Base-by-base conservation (phyloP, 2,888 invertebrate genomes). In the Incurvaria masculella region DNA sequence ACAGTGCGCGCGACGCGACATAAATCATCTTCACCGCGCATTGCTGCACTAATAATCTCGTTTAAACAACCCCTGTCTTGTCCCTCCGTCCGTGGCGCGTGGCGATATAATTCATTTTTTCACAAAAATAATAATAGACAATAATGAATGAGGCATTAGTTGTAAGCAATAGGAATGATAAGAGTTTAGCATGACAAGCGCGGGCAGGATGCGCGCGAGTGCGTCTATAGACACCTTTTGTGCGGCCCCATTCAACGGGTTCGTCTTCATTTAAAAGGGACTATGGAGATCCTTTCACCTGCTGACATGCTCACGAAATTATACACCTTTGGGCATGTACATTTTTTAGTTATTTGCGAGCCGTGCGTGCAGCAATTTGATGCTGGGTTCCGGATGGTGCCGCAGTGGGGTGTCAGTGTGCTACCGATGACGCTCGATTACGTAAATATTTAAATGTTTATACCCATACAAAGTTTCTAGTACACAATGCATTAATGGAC, bases 21-120 rank as follows among this genome's bases (percentile, higher is more conserved):
- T 78, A 74, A 74, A 76, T 78, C 78, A 78, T 72, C 61, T 56
- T 63, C 61, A 60, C 55, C 64, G 66, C 76, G 74, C 76, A 60
- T 72, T 72, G 66, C 69, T 11, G 14, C 60, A 61, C 68, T 76
- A 76, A 76, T 76, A 74, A 69, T 73, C 66, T 72, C 75, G 76
- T 78, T 75, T 72, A 71, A 75, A 75, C 74, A 75, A 72, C 76
- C 76, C 69, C 67, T 76, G 69, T 75, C 78, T 76, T 67, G 70
- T 73, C 72, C 57, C 23, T 23, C 23, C 23, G 10, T 23, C 6
- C 10, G 5, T 5, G 33, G 33, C 33, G 33, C 33, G 33, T 33
- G 33, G 33, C 33, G 14, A 33, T n/a, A n/a, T n/a, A n/a, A n/a
- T n/a, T n/a, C 33, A 33, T 33, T 14, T 4, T 33, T 33, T 21